These are phyloP conservation scores for Mobula hypostoma DNA, from an alignment of 2,113 vertebrate species.

Conservation along the genomic window DNA sequence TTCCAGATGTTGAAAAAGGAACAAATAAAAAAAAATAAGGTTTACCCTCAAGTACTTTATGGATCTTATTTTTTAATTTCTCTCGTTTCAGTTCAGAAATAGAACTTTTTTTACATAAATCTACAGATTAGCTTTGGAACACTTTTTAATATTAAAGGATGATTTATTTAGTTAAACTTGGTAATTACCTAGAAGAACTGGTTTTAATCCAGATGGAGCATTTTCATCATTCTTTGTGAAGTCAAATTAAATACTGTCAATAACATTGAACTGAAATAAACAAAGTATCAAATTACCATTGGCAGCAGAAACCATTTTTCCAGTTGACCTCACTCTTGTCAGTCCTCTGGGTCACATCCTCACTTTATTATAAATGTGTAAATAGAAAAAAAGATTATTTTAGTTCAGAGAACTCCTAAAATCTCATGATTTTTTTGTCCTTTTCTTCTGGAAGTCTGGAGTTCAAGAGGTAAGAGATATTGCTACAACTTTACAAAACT, in stretches of 20 bases:
- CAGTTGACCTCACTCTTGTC: not conserved
- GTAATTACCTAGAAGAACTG: not conserved
- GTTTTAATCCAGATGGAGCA: not conserved
- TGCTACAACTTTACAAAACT: too few relatives aligned
- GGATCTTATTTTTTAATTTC: not conserved
- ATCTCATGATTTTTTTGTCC: too few relatives aligned
- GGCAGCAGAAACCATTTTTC: not conserved
- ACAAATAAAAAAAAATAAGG: not conserved
- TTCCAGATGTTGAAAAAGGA: too few relatives aligned
- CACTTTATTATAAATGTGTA: not conserved
- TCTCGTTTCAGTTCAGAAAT: not conserved
- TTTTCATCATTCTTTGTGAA: not conserved
- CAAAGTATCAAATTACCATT: not conserved
- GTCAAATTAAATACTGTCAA: not conserved
- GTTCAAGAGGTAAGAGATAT: too few relatives aligned
- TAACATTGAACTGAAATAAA: not conserved
- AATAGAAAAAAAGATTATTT: not conserved
- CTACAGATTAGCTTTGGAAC: not conserved
- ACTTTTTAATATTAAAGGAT: not conserved
- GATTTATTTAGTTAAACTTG: not conserved
- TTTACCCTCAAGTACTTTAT: too few relatives aligned
- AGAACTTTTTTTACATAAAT: not conserved
- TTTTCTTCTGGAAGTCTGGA: too few relatives aligned
- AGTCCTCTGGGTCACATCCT: not conserved
- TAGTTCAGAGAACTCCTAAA: too few relatives aligned